Conservation (phyloP, 2,797 vertebrate species). For the Syncerus caffer region DNA sequence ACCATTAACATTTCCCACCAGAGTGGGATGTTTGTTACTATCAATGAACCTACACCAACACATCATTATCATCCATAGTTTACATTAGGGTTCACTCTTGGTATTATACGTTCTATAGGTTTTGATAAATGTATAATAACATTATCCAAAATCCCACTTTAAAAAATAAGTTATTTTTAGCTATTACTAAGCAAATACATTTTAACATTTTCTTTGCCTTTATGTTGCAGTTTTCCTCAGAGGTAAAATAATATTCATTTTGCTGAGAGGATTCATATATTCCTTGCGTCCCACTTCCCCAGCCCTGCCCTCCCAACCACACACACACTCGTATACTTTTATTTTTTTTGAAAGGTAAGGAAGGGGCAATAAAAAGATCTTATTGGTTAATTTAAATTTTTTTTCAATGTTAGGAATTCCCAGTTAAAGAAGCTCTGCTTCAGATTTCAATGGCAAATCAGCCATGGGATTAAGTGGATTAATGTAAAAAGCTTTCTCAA, state of each 20-base stretch:
- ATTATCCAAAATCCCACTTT: not conserved
- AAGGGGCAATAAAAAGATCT: not conserved
- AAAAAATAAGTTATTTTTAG: not conserved
- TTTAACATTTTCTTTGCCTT: slow-evolving; percentile 12
- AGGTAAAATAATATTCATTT: slow-evolving; percentile 30
- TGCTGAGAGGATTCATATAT: slow-evolving; percentile 10
- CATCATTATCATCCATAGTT: not conserved
- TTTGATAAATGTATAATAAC: not conserved
- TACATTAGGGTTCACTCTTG: not conserved
- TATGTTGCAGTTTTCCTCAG: not conserved
- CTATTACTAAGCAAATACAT: slow-evolving; percentile 26
- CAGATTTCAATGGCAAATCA: slow-evolving; percentile 66
- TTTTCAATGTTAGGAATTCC: slow-evolving; percentile 68
- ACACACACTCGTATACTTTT: not conserved
- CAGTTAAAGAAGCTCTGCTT: slow-evolving; percentile 69
- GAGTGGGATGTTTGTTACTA: not conserved
- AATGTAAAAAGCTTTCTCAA: slow-evolving; percentile 75
- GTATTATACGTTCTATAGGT: not conserved
- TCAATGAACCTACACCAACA: fast-evolving
- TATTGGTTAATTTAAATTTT: slow-evolving; percentile 44
- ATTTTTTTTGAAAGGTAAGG: not conserved
- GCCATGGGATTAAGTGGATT: slow-evolving; percentile 54
- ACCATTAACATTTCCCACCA: not conserved
- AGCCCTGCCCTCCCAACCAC: not conserved
- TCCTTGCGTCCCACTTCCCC: too few relatives aligned